A percentile compares a stretch with the other conserved stretches of the same genome.
These are phyloP conservation scores for Cephalopholis sonnerati DNA, from an alignment of 2,113 vertebrate genomes.

Conservation along the genomic window DNA sequence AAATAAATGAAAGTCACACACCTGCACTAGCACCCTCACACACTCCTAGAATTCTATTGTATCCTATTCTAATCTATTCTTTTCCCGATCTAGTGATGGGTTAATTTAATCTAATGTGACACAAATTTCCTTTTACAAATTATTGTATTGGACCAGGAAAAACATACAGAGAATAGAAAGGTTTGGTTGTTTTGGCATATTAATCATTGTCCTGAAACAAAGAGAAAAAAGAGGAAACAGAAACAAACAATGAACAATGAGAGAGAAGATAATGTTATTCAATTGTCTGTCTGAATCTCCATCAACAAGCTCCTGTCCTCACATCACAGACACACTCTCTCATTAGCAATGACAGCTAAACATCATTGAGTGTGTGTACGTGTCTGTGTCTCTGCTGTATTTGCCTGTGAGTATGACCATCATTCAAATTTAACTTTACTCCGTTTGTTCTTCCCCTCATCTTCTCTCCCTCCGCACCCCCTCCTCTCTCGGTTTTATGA, in stretches of 20 bases:
- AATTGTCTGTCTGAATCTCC: slow-evolving; percentile 72
- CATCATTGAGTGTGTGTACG: slow-evolving; percentile 47
- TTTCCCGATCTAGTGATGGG: not conserved
- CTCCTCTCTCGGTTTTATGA: slow-evolving; percentile 50
- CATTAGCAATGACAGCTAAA: slow-evolving; percentile 79
- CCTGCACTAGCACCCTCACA: not conserved
- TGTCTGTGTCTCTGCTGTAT: slow-evolving; percentile 30
- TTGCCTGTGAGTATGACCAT: slow-evolving; percentile 46
- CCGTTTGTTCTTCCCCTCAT: slow-evolving; percentile 55
- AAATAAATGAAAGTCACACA: slow-evolving; percentile 1
- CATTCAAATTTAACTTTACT: slow-evolving; percentile 70
- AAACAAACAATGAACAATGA: slow-evolving; percentile 66
- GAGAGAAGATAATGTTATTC: slow-evolving; percentile 71
- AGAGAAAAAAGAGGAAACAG: slow-evolving; percentile 27
- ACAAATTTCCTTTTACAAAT: slow-evolving; percentile 29
- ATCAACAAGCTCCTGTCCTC: slow-evolving; percentile 71
- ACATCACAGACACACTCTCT: slow-evolving; percentile 72
- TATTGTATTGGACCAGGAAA: not conserved
- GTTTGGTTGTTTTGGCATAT: slow-evolving; percentile 50
- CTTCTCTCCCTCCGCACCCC: slow-evolving; percentile 14
- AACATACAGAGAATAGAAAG: not conserved
- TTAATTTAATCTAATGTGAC: slow-evolving; percentile 28
- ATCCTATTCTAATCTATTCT: not conserved
- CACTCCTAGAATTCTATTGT: not conserved
- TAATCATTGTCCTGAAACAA: slow-evolving; percentile 53